Evolutionary conservation across 2,113 vertebrate species (phyloP), one percentile per base, ranked within the genome.

Genomic region (Pogona vitticeps): DNA sequence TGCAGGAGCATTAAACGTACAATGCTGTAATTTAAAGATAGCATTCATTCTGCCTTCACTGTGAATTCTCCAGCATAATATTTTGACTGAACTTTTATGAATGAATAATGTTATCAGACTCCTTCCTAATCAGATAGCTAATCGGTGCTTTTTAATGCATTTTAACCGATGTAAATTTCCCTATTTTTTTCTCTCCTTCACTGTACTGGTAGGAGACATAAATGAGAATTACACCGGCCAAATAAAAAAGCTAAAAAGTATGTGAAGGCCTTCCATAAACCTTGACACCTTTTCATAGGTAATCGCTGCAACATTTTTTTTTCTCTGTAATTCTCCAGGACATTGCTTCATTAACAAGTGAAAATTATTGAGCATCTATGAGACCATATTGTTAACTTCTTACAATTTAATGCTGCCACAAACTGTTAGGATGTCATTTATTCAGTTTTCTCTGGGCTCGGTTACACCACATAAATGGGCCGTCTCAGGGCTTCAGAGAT

Each of bases 61-160:
- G 8, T 79, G 76, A 88, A 80, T 61, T 83, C 46, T 58, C 61
- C 73, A 59, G 79, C 59, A 86, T 72, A 88, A 83, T 70, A 86
- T 86, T 90, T 79, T 82, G 61, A 67, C 42, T 61, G 61, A 73
- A 75, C 42, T 52, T 52, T 78, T 90, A 40, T 71, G 26, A 83
- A 82, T 77, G n/a, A 82, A 33, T 78, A 75, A 72, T 78, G 79
- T 71, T 90, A 67, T 78, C 21, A 87, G 58, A 88, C 72, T 72
- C 21, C 26, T 85, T 70, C 72, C 77, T 85, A 82, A 88, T 82
- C 56, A 85, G 33, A 28, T 28, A 68, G 26, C 58, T 82, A 78
- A 68, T 82, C 65, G 59, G 14, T 85, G 59, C 65, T 40, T 82
- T 90, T 85, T 75, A 65, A 71, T 68, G 59, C 36, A 5, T 58